A percentile compares a stretch with the other conserved stretches of the same genome.
Evolutionary conservation across 1,140 invertebrate species (phyloP).

Genomic region (Panulirus ornatus): DNA sequence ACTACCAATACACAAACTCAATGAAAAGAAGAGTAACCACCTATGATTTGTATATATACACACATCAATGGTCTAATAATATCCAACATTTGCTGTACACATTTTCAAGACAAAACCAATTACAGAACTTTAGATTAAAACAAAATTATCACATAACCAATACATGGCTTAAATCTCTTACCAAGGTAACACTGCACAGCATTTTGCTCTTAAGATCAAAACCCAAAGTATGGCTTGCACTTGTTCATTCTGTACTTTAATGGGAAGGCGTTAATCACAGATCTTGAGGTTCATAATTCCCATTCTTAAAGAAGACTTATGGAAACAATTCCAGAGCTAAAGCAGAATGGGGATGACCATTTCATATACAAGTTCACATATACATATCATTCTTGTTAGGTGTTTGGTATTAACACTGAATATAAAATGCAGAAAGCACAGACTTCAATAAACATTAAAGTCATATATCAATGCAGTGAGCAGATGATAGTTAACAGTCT

Average conservation of each 20-base stretch:
- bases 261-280: constrained; percentile 4
- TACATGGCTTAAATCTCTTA: too few relatives aligned
- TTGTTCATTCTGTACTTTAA: neutral
- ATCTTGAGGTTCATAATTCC: neutral
- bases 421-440: neutral
- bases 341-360: neutral
- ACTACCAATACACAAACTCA: too few relatives aligned
- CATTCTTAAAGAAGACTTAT: neutral
- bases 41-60: too few relatives aligned
- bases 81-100: too few relatives aligned
- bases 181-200: too few relatives aligned
- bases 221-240: neutral
- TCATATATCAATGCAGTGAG: neutral
- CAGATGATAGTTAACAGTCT: neutral
- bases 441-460: too few relatives aligned
- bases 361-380: neutral
- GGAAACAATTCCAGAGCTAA: neutral
- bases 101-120: too few relatives aligned
- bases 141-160: too few relatives aligned
- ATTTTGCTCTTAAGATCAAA: constrained; percentile 5
- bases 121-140: too few relatives aligned
- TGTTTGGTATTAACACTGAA: neutral
- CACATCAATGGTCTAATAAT: too few relatives aligned
- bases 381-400: neutral
- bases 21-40: too few relatives aligned